Percentiles rank a stretch among this genome's conserved stretches.
Conservation (phyloP, 2,888 invertebrate genomes). For the Coenonympha arcania region DNA sequence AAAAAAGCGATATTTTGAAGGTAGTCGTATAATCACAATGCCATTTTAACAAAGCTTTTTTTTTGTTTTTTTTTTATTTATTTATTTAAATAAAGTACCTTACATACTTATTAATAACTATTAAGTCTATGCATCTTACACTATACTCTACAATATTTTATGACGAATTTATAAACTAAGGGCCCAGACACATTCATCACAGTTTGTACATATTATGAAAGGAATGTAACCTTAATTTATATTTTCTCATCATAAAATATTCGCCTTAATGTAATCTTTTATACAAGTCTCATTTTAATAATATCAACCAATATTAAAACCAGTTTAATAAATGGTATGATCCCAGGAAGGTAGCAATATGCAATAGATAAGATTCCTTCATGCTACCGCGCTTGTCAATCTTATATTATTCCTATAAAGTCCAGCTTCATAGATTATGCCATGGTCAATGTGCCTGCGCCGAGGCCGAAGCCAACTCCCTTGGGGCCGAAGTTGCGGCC, state of each 20-base stretch:
- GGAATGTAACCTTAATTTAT: slow-evolving; percentile 75
- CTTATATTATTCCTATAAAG: slow-evolving; percentile 50
- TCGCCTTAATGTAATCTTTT: slow-evolving; percentile 36
- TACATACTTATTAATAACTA: slow-evolving; percentile 46
- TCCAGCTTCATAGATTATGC: slow-evolving; percentile 78
- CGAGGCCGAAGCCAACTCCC: slow-evolving; percentile 92
- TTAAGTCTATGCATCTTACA: slow-evolving; percentile 61
- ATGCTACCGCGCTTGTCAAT: slow-evolving; percentile 46
- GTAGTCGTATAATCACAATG: slow-evolving; percentile 69
- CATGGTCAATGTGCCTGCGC: slow-evolving; percentile 92
- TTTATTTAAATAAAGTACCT: slow-evolving; percentile 37
- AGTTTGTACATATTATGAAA: slow-evolving; percentile 68
- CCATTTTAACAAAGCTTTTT: slow-evolving; percentile 40
- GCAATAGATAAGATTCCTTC: slow-evolving; percentile 62
- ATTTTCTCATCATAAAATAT: slow-evolving; percentile 69
- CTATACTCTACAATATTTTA: slow-evolving; percentile 62
- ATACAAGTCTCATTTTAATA: slow-evolving; percentile 57
- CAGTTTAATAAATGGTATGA: slow-evolving; percentile 73
- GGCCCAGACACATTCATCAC: slow-evolving; percentile 72
- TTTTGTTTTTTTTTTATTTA: slow-evolving; percentile 35
- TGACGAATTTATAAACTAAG: slow-evolving; percentile 73
- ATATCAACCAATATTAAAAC: slow-evolving; percentile 72
- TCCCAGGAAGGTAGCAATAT: slow-evolving; percentile 52
- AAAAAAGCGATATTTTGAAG: slow-evolving; percentile 44
- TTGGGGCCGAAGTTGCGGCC: slow-evolving; percentile 89